A percentile compares a stretch with the other conserved stretches of the same genome.
phyloP scores from a whole-genome alignment of 2,113 vertebrate species.

The Centrocercus urophasianus region DNA sequence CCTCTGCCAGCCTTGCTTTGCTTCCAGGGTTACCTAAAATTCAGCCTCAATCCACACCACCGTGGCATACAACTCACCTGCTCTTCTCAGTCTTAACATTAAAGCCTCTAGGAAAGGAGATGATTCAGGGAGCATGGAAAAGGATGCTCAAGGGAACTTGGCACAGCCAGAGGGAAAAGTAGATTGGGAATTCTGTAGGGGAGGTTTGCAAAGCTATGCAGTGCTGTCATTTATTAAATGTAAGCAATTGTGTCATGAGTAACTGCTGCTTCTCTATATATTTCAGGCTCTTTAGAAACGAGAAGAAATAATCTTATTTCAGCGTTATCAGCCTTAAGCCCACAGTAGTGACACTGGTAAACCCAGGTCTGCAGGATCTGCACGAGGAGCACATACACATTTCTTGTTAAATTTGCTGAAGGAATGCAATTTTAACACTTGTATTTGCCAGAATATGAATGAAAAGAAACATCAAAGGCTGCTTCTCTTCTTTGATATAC shows the following conservation, averaged over 20 bases:
- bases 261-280: rapidly evolving
- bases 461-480: not conserved
- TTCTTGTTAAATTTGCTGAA: not conserved
- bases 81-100: not conserved
- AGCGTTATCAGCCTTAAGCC: not conserved
- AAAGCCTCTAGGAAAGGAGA: not conserved
- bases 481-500: not conserved
- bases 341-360: rapidly evolving
- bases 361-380: not conserved
- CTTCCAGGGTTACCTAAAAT: not conserved
- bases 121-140: not conserved
- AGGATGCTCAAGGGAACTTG: not conserved
- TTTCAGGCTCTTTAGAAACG: not conserved
- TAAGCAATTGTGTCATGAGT: not conserved
- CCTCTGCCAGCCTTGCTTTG: rapidly evolving
- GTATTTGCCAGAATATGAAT: not conserved
- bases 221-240: not conserved
- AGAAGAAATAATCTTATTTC: not conserved
- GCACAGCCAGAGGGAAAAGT: not conserved
- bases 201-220: not conserved
- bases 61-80: not conserved
- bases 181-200: not conserved
- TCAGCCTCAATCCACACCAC: not conserved
- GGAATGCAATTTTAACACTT: not conserved
- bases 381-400: not conserved